These are phyloP conservation scores for Trichomycterus rosablanca DNA, from an alignment of 2,113 vertebrate genomes.

Conservation along the genomic window DNA sequence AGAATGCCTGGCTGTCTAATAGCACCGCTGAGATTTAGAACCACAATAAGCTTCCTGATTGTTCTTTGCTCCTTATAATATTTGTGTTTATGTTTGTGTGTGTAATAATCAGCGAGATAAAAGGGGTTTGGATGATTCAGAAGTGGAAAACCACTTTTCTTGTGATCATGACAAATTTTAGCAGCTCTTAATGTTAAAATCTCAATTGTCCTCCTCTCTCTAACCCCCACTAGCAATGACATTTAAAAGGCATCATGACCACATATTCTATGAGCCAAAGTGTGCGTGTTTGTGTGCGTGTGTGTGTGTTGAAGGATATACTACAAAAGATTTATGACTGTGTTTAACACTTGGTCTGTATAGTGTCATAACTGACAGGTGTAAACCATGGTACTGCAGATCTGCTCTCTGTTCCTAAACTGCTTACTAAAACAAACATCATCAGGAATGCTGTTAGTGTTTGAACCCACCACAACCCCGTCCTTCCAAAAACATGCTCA, in stretches of 20 bases:
- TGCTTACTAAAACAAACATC: not conserved
- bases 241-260: conserved; percentile 67
- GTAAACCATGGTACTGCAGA: conserved; percentile 13
- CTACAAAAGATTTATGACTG: conserved; percentile 2
- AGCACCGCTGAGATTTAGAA: too few species aligned
- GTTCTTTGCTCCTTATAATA: not conserved
- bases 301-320: conserved; percentile 19
- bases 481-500: not conserved
- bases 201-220: conserved; percentile 13
- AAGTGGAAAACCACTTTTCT: conserved; percentile 18
- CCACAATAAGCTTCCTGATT: conserved; percentile 12
- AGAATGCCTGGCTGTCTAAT: too few species aligned
- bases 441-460: not conserved
- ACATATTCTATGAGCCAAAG: conserved; percentile 32
- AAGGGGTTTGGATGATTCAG: not conserved
- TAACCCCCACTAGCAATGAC: conserved; percentile 49
- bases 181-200: conserved; percentile 12
- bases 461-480: not conserved
- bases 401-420: not conserved
- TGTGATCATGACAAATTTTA: conserved; percentile 35
- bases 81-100: not conserved
- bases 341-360: conserved; percentile 15
- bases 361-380: conserved; percentile 14
- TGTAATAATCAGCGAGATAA: conserved; percentile 21
- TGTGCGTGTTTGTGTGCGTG: not conserved